A percentile compares a stretch with the other conserved stretches of the same genome.
Evolutionary conservation across 2,888 invertebrate genomes (phyloP).

Genomic region (Archips crataeganus): DNA sequence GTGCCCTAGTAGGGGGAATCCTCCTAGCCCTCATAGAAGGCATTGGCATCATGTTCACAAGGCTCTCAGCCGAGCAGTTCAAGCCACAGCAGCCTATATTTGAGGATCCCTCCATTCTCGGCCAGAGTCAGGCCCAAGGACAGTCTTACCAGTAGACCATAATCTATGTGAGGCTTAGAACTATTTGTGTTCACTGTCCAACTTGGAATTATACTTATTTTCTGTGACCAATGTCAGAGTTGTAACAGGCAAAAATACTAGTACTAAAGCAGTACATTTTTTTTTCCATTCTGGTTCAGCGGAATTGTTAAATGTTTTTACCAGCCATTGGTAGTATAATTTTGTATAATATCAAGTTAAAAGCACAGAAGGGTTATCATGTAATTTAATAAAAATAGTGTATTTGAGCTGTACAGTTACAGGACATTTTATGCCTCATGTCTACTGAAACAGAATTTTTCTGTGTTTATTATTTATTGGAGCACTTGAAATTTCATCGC

Average conservation of each 20-base stretch:
- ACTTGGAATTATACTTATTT: not conserved
- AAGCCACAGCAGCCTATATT: slow-evolving; percentile 92
- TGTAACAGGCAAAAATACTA: no score
- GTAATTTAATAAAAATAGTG: not conserved
- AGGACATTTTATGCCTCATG: not conserved
- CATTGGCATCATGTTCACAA: slow-evolving; percentile 96
- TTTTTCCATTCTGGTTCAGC: no score
- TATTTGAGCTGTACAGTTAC: slow-evolving; percentile 31
- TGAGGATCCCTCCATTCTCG: slow-evolving; percentile 91
- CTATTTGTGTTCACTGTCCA: slow-evolving; percentile 9
- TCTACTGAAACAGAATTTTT: not conserved
- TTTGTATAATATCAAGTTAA: not conserved
- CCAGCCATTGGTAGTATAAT: not conserved
- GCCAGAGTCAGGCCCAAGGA: slow-evolving; percentile 77
- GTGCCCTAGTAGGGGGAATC: slow-evolving; percentile 98
- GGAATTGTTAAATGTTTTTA: no score
- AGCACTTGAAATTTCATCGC: not conserved
- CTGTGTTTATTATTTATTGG: not conserved
- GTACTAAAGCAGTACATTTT: no score
- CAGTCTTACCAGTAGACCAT: slow-evolving; percentile 68
- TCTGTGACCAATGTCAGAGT: not conserved
- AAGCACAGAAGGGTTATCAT: not conserved
- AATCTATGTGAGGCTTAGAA: slow-evolving; percentile 5
- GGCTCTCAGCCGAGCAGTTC: slow-evolving; percentile 96
- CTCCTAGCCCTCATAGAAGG: slow-evolving; percentile 98